These are phyloP conservation scores for Lutjanus argentimaculatus DNA, from an alignment of 2,797 vertebrate genomes.

Conservation along the genomic window DNA sequence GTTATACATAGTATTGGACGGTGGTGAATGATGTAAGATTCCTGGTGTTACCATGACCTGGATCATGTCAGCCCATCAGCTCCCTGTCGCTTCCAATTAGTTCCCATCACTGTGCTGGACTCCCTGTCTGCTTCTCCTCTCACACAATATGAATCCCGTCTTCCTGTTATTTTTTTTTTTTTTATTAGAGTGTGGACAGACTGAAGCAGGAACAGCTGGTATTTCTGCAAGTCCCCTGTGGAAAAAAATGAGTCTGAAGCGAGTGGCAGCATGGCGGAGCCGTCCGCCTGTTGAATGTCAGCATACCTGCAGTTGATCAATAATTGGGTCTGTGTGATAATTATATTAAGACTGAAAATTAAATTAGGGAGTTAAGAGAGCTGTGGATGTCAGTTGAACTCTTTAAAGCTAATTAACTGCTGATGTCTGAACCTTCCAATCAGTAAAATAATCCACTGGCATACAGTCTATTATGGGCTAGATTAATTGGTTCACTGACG, in stretches of 20 bases:
- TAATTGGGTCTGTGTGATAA: constrained; percentile 66
- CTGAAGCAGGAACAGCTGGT: constrained; percentile 44
- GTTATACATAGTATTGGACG: constrained; percentile 1
- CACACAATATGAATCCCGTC: constrained; percentile 43
- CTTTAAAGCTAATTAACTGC: constrained; percentile 77
- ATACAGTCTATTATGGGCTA: constrained; percentile 71
- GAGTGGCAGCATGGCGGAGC: background rate
- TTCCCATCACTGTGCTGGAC: constrained; percentile 46
- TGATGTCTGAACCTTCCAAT: constrained; percentile 71
- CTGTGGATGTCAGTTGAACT: constrained; percentile 58
- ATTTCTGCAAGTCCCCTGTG: constrained; percentile 20
- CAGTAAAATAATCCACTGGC: constrained; percentile 74
- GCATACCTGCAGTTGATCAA: constrained; percentile 58
- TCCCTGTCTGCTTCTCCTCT: constrained; percentile 33
- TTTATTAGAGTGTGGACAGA: constrained; percentile 36
- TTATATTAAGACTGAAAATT: constrained; percentile 72
- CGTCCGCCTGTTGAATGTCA: constrained; percentile 29
- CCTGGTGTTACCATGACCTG: constrained; percentile 35
- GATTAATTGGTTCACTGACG: constrained; percentile 75
- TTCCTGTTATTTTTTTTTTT: constrained; percentile 47
- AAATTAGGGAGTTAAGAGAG: constrained; percentile 72
- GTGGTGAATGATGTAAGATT: constrained; percentile 33
- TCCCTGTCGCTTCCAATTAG: constrained; percentile 72
- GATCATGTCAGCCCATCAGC: constrained; percentile 56
- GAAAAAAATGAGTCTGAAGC: constrained; percentile 27